Percentiles rank a stretch among this genome's conserved stretches.
phyloP scores from a whole-genome alignment of 2,797 vertebrate genomes.

The Ctenopoma kingsleyae region DNA sequence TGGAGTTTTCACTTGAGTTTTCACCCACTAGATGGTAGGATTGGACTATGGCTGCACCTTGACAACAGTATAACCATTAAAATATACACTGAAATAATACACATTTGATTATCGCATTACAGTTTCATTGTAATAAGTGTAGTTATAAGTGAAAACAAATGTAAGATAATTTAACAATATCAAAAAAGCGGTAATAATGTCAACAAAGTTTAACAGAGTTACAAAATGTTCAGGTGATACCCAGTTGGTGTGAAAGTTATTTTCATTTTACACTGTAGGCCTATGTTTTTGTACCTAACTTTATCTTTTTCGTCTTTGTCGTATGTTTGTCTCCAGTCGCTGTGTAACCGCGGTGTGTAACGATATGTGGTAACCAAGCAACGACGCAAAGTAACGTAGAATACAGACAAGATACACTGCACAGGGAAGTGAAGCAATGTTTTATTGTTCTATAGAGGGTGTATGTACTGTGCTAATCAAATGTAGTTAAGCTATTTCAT shows the following conservation, averaged over 20 bases:
- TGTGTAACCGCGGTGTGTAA: neutral
- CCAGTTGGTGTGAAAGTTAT: neutral
- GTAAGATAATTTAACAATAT: neutral
- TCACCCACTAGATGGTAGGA: constrained; percentile 61
- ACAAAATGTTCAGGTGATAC: neutral
- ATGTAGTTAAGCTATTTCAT: neutral
- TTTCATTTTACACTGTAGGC: neutral
- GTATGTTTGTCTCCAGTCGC: constrained; percentile 5
- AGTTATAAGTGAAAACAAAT: too few species aligned
- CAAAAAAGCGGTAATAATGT: neutral
- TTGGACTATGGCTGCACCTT: constrained; percentile 6
- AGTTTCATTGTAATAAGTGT: too few species aligned
- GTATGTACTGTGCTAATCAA: neutral
- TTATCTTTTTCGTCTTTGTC: neutral
- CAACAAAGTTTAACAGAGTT: neutral
- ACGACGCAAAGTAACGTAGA: constrained; percentile 45
- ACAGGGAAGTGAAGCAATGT: constrained; percentile 9
- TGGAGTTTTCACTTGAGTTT: neutral
- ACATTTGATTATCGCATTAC: too few species aligned
- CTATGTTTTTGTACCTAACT: neutral
- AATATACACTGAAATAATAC: neutral
- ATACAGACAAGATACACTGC: too few species aligned
- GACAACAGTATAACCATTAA: neutral
- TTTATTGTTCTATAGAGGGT: neutral
- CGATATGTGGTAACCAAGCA: constrained; percentile 62